Evolutionary conservation across 2,888 invertebrate genomes (phyloP), one percentile per base, ranked within the genome.

Genomic region (Peribatodes rhomboidaria): DNA sequence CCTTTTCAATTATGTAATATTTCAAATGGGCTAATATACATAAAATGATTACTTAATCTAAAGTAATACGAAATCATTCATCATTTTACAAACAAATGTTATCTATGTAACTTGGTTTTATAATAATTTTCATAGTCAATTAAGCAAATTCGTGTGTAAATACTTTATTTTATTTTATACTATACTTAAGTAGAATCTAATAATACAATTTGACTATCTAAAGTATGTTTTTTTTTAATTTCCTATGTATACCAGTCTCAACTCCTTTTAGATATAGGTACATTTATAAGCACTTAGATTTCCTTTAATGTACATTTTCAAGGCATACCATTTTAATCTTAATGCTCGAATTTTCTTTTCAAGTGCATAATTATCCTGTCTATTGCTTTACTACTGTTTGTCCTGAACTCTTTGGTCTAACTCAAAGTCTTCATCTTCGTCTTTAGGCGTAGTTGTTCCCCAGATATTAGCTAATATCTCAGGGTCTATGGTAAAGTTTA

Each of bases 361-460:
- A n/a, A n/a, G n/a, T n/a, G n/a, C 37, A 11, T 6, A 37, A 7
- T 9, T 0, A 16, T 41, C 2, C 41, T 37, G 37, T n/a, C 7
- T 41, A 14, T 16, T 20, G 9, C 1, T 50, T 22, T 1, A 56
- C 33, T 44, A 16, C 22, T 35, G 20, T 18, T 18, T 7, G 8
- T 54, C 53, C 16, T 55, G 31, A 44, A 50, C 7, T 63, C 63
- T 63, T 35, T 63, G 37, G 53, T 62, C 62, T 31, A 63, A 22
- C 0, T 53, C 53, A 20, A 53, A 39, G 4, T 47, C 53, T 53
- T 63, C 63, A n/a, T 58, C 58, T 8, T 42, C 50, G 13, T 50
- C 42, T 22, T 35, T 37, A 7, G 49, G 27, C 9, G 35, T 37
- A 8, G 27, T 31, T 1, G 31, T 52, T 16, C 37, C 50, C 50